Base-by-base conservation (phyloP, 2,113 vertebrate genomes). In the Leucosticte australis region DNA sequence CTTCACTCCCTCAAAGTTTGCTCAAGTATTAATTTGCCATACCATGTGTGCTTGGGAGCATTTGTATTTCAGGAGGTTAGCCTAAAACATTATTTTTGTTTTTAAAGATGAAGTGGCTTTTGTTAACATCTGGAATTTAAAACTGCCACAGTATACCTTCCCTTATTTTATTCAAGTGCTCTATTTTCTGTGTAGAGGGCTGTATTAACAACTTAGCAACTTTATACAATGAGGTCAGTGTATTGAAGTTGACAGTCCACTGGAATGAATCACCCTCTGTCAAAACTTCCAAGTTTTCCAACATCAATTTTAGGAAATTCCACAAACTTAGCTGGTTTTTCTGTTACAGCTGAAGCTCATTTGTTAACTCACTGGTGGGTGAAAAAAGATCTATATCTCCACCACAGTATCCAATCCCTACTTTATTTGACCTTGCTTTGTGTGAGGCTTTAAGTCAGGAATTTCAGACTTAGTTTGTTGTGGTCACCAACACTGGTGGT, bases 141-240 rank as follows among this genome's bases (percentile, higher is more conserved):
- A 50, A 71, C 23, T 37, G 46, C 14, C 70, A 47, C 10, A 53
- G 6, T 2, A 2, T 73, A n/a, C 22, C 6, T 86, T 85, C 21
- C 4, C 1, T 39, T 87, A 52, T 73, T 56, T 20, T 76, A 2
- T 86, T 74, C 15, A 30, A 13, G n/a, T 35, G 7, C 26, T 83
- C 41, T 55, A 0, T 87, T 87, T 93, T 60, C 47, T 50, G 6
- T 77, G 0, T 71, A 35, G 86, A 60, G 28, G 15, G 19, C 44
- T 86, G 1, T 35, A 16, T 77, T 87, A 81, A 49, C 8, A 68
- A 16, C 35, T 39, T 67, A 27, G 37, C 3, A 30, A 3, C 31
- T 60, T 83, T 50, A 1, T 50, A 9, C 8, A 67, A 0, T 18
- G 21, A n/a, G 15, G 7, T 26, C 41, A 22, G 0, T 44, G 30